Conservation (phyloP, 2,797 vertebrate genomes). For the Thaleichthys pacificus region DNA sequence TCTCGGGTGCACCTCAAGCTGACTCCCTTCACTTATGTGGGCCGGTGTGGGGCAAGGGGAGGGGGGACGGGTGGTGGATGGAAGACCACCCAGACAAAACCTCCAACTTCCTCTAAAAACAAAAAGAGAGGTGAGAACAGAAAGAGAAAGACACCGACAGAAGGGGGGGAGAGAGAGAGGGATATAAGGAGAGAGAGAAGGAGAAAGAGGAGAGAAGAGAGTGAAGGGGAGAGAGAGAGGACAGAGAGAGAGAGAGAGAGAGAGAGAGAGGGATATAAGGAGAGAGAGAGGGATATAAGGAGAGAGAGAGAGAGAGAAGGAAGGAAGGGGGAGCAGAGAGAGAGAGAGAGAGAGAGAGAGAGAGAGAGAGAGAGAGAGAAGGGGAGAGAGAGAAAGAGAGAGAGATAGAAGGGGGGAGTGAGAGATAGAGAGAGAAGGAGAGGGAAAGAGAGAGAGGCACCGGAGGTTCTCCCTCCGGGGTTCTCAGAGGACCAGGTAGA, state of each 20-base stretch:
- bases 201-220: conserved; percentile 30
- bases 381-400: neutral
- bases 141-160: conserved; percentile 2
- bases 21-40: conserved; percentile 33
- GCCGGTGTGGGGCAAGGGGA: conserved; percentile 19
- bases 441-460: too few species aligned
- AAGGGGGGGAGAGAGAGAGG: too few species aligned
- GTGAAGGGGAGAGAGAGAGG: too few species aligned
- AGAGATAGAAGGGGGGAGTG: too few species aligned
- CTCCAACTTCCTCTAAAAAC: conserved; percentile 45
- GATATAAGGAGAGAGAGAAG: conserved; percentile 40
- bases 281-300: conserved; percentile 40
- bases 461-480: too few species aligned
- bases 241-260: conserved; percentile 31
- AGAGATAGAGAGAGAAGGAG: too few species aligned
- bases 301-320: neutral
- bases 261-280: conserved; percentile 19
- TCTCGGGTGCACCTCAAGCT: conserved; percentile 45
- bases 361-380: conserved; percentile 46
- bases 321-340: conserved; percentile 16
- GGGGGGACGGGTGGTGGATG: conserved; percentile 40
- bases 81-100: conserved; percentile 47
- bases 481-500: too few species aligned
- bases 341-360: neutral
- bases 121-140: conserved; percentile 41